A percentile compares a stretch with the other conserved stretches of the same genome.
Conservation (phyloP, 2,797 vertebrate genomes). For the Scleropages formosus region DNA sequence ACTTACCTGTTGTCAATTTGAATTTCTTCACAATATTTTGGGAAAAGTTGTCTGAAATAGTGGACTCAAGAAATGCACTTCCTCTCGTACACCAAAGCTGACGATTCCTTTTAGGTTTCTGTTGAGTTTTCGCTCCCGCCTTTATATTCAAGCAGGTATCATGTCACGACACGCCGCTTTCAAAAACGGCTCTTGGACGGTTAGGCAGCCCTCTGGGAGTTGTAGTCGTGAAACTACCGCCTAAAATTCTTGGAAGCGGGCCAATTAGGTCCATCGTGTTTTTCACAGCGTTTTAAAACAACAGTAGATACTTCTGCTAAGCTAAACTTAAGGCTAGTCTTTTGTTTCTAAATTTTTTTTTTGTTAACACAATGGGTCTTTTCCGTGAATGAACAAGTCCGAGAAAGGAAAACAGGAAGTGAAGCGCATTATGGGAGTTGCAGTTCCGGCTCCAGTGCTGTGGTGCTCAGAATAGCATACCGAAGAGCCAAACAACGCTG, state of each 20-base stretch:
- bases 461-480: slow-evolving; percentile 63
- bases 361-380: not conserved
- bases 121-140: slow-evolving; percentile 34
- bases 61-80: not conserved
- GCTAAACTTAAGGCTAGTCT: not conserved
- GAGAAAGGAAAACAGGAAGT: slow-evolving; percentile 75
- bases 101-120: not conserved
- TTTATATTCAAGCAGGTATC: slow-evolving; percentile 30
- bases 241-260: not conserved
- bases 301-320: not conserved
- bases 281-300: not conserved
- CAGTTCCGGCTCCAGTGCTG: slow-evolving; percentile 73
- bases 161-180: slow-evolving; percentile 22
- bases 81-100: not conserved
- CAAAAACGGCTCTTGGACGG: not conserved
- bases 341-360: not conserved
- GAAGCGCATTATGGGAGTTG: slow-evolving; percentile 50
- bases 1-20: too few species aligned
- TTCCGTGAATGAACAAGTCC: slow-evolving; percentile 13
- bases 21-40: too few species aligned
- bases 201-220: slow-evolving; percentile 71
- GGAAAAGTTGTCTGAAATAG: not conserved
- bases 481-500: slow-evolving; percentile 67
- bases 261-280: not conserved
- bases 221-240: slow-evolving; percentile 65